Evolutionary conservation across 2,797 vertebrate genomes (phyloP).

Genomic region (Phoxinus dragarum): DNA sequence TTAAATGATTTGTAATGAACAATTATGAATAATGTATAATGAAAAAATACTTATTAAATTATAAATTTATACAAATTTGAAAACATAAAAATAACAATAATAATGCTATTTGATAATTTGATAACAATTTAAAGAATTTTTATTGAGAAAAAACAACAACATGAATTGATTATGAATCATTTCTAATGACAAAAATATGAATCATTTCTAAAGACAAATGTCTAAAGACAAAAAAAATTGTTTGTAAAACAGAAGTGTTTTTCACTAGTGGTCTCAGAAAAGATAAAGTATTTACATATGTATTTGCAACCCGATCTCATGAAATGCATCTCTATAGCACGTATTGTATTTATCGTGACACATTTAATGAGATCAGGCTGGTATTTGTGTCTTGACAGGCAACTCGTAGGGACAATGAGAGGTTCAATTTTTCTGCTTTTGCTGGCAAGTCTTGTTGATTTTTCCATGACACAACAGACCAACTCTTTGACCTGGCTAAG

Average conservation of each 20-base stretch:
- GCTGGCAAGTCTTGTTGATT: slow-evolving; percentile 63
- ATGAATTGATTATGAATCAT: not conserved
- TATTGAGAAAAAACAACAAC: not conserved
- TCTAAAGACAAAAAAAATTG: no score
- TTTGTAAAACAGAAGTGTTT: not conserved
- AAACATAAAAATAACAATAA: no score
- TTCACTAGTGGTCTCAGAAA: not conserved
- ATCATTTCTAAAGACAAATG: not conserved
- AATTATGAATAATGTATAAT: not conserved
- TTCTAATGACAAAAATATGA: not conserved
- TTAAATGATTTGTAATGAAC: not conserved
- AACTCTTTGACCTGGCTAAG: slow-evolving; percentile 73
- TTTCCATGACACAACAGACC: slow-evolving; percentile 62
- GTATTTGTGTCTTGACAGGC: slow-evolving; percentile 8
- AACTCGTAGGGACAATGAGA: slow-evolving; percentile 67
- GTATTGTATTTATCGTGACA: no score
- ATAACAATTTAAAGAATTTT: not conserved
- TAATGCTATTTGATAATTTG: not conserved
- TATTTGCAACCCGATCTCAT: not conserved
- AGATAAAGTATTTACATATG: not conserved
- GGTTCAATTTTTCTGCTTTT: slow-evolving; percentile 65
- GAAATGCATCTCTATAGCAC: no score
- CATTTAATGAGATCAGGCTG: no score
- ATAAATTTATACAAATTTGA: no score
- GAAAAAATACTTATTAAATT: no score